Evolutionary conservation across 2,797 vertebrate genomes (phyloP), one percentile per base, ranked within the genome.

Genomic region (Sebastes nivosus): DNA sequence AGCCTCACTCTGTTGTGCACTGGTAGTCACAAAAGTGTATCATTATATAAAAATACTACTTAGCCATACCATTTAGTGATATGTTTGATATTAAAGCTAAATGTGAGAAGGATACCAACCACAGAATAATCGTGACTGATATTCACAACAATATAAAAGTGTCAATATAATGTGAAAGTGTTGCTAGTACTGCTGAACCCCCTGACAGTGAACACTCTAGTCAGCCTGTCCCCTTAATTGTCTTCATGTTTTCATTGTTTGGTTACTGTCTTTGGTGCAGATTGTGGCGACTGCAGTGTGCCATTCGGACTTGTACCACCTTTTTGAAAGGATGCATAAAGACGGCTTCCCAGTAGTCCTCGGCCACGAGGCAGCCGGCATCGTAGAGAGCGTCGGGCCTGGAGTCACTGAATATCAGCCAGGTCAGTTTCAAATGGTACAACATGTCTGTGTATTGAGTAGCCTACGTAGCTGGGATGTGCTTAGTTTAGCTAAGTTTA

Each of bases 371-470:
- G 95, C 81, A 1, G 95, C 94, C 1, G 95, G 95, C 13, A 85
- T 95, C 2, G 94, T 96, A 57, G 95, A 96, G 85, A 96, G 96
- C 6, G 90, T 96, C 0, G 96, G 96, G 3, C 74, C 94, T 2
- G 94, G 94, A 79, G 96, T 96, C 74, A 95, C 94, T 2, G 93
- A 92, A 13, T 90, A 94, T 73, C 93, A 95, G 75, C 89, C 94
- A 90, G 96, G 96, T 96, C 12, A 77, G 82, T 77, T 58, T 68
- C 1, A 0, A 38, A n/a, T 70, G 1, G n/a, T 59, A 25, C 2
- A 24, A 34, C 34, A 8, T 46, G 16, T 46, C 42, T 46, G 42
- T 46, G 42, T 46, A 46, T 46, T 46, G 42, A 46, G 16, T 46
- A 18, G 42, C 42, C 42, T 18, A 18, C 16, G 1, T 16, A 46